phyloP scores from a whole-genome alignment of 2,797 vertebrate species.

The Artibeus jamaicensis region DNA sequence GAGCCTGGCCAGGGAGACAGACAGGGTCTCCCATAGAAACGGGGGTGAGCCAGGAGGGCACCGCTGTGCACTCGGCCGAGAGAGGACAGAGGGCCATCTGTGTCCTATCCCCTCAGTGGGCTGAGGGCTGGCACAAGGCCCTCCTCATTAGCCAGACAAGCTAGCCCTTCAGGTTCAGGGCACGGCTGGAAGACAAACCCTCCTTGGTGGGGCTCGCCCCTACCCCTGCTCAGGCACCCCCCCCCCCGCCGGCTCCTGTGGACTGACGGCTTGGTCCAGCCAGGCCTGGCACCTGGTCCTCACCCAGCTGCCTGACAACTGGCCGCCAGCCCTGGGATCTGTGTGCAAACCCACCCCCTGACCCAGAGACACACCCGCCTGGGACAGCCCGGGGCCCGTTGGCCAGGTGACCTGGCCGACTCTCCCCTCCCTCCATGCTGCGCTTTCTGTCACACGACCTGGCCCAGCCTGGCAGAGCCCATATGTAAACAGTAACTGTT shows the following conservation, averaged over 20 bases:
- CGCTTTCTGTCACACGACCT: too few relatives aligned
- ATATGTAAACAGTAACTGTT: background rate
- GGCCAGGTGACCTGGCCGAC: too few relatives aligned
- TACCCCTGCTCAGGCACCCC: background rate
- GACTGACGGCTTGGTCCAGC: background rate
- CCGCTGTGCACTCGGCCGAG: background rate
- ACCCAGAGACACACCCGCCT: background rate
- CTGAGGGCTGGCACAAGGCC: background rate
- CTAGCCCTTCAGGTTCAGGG: background rate
- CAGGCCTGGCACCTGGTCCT: background rate
- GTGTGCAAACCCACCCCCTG: background rate
- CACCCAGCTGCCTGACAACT: background rate
- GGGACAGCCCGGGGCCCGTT: background rate
- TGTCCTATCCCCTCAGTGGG: background rate
- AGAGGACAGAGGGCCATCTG: background rate
- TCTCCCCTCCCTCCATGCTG: background rate
- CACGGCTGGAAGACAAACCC: background rate
- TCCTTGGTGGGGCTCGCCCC: background rate
- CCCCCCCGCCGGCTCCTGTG: background rate
- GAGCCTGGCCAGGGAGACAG: background rate
- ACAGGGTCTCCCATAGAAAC: background rate
- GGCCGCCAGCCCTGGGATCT: background rate
- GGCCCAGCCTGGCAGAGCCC: background rate
- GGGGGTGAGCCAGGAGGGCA: background rate
- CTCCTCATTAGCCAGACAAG: background rate